Conservation (phyloP, 35 echinoderm and acorn worm species). For the Anneissia japonica region DNA sequence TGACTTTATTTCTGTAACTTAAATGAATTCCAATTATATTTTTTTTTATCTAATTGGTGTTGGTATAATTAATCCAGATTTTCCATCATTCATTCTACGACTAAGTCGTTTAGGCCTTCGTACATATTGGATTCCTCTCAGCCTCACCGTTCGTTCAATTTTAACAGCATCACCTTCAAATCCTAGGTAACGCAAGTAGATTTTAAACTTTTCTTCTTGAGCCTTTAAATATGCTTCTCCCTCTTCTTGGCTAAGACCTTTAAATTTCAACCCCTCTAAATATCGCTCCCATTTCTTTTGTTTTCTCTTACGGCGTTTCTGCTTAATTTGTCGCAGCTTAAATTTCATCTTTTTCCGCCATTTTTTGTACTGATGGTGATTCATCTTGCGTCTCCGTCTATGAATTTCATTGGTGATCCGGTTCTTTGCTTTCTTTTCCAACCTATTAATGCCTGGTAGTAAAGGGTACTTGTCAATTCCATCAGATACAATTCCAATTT, state of each 20-base stretch:
- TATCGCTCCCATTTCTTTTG: constrained; percentile 26
- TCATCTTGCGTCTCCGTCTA: constrained; percentile 13
- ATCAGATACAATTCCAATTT: not conserved
- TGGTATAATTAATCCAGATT: not conserved
- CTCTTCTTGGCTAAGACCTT: constrained; percentile 24
- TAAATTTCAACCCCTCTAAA: constrained; percentile 13
- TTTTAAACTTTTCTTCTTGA: constrained; percentile 4
- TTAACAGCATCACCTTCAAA: constrained; percentile 10
- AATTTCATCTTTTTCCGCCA: constrained; percentile 36
- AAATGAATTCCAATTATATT: no score
- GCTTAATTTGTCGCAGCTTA: not conserved
- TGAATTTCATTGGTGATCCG: not conserved
- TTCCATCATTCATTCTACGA: not conserved
- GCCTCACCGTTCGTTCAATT: not conserved
- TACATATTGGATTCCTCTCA: not conserved
- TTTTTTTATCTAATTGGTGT: no score
- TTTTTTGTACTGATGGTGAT: constrained; percentile 19
- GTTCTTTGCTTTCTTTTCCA: not conserved
- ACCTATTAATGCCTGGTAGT: not conserved
- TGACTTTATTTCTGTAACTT: no score
- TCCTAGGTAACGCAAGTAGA: constrained; percentile 16
- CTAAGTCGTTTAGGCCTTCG: not conserved
- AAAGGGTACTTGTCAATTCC: not conserved
- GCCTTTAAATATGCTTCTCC: not conserved
- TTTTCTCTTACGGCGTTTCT: constrained; percentile 13